These are phyloP conservation scores for Oncorhynchus keta DNA, from an alignment of 2,113 vertebrate species.

Conservation along the genomic window DNA sequence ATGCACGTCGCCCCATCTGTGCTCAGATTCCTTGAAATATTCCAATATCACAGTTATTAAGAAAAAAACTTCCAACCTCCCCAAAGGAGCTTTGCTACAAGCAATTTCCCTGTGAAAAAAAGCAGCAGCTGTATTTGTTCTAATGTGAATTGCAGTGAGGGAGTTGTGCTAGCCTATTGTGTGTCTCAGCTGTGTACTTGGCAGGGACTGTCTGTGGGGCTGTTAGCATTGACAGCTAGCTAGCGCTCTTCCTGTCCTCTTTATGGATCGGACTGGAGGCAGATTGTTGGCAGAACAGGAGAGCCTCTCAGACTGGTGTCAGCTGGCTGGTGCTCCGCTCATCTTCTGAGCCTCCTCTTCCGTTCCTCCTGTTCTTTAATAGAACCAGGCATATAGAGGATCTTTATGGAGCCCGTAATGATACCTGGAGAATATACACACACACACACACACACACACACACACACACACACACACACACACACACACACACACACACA, in stretches of 20 bases:
- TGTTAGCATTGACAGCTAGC: slow-evolving; percentile 58
- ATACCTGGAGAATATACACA: slow-evolving; percentile 52
- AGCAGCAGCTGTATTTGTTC: slow-evolving; percentile 35
- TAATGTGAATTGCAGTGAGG: slow-evolving; percentile 40
- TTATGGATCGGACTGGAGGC: slow-evolving; percentile 58
- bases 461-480: too few relatives aligned
- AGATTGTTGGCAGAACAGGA: slow-evolving; percentile 60
- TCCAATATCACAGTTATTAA: neutral
- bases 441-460: too few relatives aligned
- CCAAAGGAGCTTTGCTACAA: slow-evolving; percentile 25
- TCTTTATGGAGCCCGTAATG: slow-evolving; percentile 63
- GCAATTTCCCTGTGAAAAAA: slow-evolving; percentile 49
- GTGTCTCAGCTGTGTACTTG: slow-evolving; percentile 62
- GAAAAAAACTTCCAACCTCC: neutral
- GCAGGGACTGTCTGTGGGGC: slow-evolving; percentile 57
- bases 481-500: too few relatives aligned
- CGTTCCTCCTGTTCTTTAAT: slow-evolving; percentile 15
- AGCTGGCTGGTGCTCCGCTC: slow-evolving; percentile 48
- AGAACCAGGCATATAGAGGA: slow-evolving; percentile 32
- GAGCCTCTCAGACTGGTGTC: slow-evolving; percentile 49
- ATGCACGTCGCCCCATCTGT: neutral
- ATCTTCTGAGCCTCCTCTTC: slow-evolving; percentile 39
- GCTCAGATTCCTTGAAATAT: neutral
- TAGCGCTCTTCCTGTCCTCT: slow-evolving; percentile 15
- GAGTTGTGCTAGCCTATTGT: slow-evolving; percentile 10